Evolutionary conservation across 2,113 vertebrate species (phyloP).

Genomic region (Cololabis saira): DNA sequence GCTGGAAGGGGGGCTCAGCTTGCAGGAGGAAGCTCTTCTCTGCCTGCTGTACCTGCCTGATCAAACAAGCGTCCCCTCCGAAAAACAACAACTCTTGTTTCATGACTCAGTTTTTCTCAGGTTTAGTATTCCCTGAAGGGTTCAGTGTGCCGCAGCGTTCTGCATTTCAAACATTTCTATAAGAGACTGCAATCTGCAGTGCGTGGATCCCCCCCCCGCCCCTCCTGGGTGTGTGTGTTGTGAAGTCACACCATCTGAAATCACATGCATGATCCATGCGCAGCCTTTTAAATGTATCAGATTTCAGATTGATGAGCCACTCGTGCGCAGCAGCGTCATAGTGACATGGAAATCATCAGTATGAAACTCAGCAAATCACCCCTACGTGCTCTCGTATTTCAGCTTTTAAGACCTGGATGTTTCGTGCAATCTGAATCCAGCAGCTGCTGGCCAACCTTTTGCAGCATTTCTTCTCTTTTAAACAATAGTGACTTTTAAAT

Average conservation of each 20-base stretch:
- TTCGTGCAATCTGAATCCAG: neutral
- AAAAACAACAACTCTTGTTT: constrained; percentile 41
- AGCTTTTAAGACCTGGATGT: neutral
- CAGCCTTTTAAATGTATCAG: constrained; percentile 48
- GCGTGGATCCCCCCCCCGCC: neutral
- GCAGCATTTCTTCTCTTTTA: neutral
- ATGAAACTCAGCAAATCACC: constrained; percentile 13
- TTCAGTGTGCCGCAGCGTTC: constrained; percentile 54
- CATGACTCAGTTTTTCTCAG: constrained; percentile 59
- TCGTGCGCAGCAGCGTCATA: constrained; percentile 6
- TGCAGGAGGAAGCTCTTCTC: constrained; percentile 44
- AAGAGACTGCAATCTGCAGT: constrained; percentile 43
- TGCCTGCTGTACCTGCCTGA: constrained; percentile 43
- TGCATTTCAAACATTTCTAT: constrained; percentile 66
- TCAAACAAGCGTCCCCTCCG: constrained; percentile 32
- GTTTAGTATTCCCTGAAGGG: constrained; percentile 48
- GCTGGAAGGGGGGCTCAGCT: constrained; percentile 39
- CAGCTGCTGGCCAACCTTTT: neutral
- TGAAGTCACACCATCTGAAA: neutral
- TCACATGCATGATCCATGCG: no score
- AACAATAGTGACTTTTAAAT: neutral
- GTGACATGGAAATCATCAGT: neutral
- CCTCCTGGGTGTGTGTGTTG: neutral
- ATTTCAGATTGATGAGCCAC: constrained; percentile 19
- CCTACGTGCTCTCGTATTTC: neutral